Evolutionary conservation across 2,888 invertebrate species (phyloP).

Genomic region (Hecatera dysodea): DNA sequence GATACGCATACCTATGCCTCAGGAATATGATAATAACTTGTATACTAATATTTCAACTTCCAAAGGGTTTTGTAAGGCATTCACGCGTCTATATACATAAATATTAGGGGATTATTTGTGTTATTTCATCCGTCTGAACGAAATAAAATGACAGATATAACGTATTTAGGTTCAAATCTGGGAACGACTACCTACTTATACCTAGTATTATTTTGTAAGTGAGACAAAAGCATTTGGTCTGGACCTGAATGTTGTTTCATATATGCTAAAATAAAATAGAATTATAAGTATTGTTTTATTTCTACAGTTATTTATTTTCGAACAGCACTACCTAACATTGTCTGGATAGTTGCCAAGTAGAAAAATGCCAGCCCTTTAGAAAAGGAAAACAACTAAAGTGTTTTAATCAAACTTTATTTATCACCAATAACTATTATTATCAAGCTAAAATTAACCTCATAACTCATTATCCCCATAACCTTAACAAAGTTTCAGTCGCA

Average conservation of each 20-base stretch:
- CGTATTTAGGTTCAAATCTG: constrained; percentile 34
- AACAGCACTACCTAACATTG: background rate
- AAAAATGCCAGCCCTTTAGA: background rate
- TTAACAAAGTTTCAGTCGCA: constrained; percentile 48
- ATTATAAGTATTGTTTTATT: background rate
- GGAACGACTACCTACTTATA: constrained; percentile 4
- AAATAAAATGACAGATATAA: constrained; percentile 30
- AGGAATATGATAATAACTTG: constrained; percentile 56
- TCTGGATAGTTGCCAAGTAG: background rate
- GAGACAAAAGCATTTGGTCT: background rate
- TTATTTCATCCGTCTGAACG: constrained; percentile 50
- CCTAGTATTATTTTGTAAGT: background rate
- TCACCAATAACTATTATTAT: constrained; percentile 15
- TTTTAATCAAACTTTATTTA: background rate
- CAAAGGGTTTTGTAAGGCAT: constrained; percentile 49
- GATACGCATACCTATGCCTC: constrained; percentile 49
- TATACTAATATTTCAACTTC: constrained; percentile 62
- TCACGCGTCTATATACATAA: constrained; percentile 35
- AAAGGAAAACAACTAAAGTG: too few relatives aligned
- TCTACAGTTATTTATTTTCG: background rate
- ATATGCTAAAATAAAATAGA: background rate
- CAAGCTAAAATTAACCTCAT: background rate
- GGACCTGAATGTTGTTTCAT: constrained; percentile 5
- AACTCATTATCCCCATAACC: constrained; percentile 11
- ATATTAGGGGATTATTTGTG: constrained; percentile 46